phyloP scores from a whole-genome alignment of 2,797 vertebrate genomes.

The Philypnodon macrostomus region DNA sequence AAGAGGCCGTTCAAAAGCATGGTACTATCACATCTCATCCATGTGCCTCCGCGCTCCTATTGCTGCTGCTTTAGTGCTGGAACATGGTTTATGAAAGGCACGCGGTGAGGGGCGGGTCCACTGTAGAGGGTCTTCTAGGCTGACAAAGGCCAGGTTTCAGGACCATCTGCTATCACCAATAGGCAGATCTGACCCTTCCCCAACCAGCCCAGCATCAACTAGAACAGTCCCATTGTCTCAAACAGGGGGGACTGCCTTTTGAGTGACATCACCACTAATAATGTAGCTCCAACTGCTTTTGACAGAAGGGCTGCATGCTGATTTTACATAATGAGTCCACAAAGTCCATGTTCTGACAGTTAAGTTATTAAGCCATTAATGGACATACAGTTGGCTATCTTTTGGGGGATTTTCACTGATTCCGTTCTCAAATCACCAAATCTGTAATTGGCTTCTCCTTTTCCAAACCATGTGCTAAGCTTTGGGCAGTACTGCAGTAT shows the following conservation, averaged over 20 bases:
- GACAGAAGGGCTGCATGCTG: conserved; percentile 30
- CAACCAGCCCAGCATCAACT: conserved; percentile 47
- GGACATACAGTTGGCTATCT: not conserved
- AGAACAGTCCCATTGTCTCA: conserved; percentile 76
- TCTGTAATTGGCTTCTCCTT: conserved; percentile 3
- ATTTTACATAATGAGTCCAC: conserved; percentile 30
- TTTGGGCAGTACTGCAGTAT: conserved; percentile 50
- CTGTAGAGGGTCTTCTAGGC: conserved; percentile 53
- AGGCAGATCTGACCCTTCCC: conserved; percentile 69
- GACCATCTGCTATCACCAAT: conserved; percentile 76
- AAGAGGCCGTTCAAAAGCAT: conserved; percentile 22
- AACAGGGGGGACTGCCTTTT: conserved; percentile 49
- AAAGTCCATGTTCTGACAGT: conserved; percentile 17
- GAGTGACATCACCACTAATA: conserved; percentile 61
- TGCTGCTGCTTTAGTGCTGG: conserved; percentile 30
- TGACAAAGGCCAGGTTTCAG: conserved; percentile 73
- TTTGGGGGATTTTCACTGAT: too few species aligned
- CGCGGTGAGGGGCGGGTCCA: conserved; percentile 53
- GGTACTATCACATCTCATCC: conserved; percentile 50
- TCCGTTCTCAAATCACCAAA: not conserved
- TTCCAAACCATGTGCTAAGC: conserved; percentile 15
- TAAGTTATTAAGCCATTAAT: too few species aligned
- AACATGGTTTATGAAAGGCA: conserved; percentile 57
- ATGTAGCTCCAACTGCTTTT: conserved; percentile 22
- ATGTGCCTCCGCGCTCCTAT: conserved; percentile 42